Conservation (phyloP, 2,113 vertebrate species). For the Aegithalos caudatus region DNA sequence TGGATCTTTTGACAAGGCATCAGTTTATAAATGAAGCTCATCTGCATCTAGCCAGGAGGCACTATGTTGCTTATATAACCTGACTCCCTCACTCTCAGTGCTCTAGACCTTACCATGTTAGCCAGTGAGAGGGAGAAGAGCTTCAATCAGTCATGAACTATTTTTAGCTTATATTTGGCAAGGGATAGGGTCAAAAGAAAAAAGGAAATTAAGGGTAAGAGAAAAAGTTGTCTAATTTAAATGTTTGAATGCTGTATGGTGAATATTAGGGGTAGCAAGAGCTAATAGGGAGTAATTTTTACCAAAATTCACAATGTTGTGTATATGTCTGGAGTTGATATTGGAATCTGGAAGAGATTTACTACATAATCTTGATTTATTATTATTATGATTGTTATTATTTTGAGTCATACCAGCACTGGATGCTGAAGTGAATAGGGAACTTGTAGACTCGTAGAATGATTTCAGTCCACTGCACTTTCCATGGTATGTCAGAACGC, state of each 20-base stretch:
- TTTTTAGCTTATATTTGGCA: neutral
- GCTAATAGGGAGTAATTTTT: neutral
- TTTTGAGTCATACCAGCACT: neutral
- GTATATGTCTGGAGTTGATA: neutral
- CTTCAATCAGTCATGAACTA: neutral
- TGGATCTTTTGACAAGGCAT: neutral
- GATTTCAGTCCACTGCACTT: neutral
- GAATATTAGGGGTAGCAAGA: neutral
- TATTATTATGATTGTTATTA: neutral
- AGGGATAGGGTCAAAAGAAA: neutral
- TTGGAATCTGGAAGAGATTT: neutral
- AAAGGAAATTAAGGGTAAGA: neutral
- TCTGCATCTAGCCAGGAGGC: neutral
- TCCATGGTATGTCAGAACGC: neutral
- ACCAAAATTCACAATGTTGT: neutral
- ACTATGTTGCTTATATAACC: neutral
- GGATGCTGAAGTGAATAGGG: neutral
- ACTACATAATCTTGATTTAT: neutral
- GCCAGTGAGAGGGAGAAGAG: neutral
- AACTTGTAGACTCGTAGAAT: neutral
- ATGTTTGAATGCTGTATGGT: neutral
- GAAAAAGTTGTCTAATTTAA: neutral
- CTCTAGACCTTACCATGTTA: neutral
- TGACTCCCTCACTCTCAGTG: neutral
- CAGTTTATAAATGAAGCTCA: conserved; percentile 6